A percentile compares a stretch with the other conserved stretches of the same genome.
Conservation (phyloP, 2,888 invertebrate species). For the Acanthopleura granulata region DNA sequence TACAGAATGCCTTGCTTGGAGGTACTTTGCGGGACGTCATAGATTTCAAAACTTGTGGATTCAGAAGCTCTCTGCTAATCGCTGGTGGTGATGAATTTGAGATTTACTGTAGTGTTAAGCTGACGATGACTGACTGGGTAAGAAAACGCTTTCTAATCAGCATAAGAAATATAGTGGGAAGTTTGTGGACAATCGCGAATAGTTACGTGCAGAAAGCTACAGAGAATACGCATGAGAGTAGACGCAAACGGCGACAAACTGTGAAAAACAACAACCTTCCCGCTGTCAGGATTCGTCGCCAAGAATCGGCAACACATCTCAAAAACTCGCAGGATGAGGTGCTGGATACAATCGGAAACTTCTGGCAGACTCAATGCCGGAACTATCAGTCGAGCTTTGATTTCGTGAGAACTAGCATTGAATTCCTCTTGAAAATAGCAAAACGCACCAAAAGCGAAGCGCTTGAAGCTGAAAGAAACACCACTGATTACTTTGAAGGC, state of each 20-base stretch:
- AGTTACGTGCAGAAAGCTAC: constrained; percentile 24
- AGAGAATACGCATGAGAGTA: constrained; percentile 20
- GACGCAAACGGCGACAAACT: neutral
- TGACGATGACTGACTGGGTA: constrained; percentile 10
- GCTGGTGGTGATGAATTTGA: neutral
- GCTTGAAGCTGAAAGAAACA: neutral
- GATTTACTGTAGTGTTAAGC: constrained; percentile 14
- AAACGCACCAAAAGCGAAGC: neutral
- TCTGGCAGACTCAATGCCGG: neutral
- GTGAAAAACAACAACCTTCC: neutral
- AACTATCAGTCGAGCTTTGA: neutral
- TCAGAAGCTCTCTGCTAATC: neutral
- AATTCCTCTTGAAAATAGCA: neutral
- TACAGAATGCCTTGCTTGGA: neutral
- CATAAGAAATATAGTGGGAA: constrained; percentile 13
- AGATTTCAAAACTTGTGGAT: constrained; percentile 21
- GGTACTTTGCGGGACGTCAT: neutral
- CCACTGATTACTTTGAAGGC: neutral
- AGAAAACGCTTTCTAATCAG: neutral
- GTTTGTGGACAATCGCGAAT: constrained; percentile 14
- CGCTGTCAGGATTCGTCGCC: neutral
- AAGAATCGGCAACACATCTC: neutral
- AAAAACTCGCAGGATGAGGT: too few species aligned
- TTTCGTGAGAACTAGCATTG: neutral
- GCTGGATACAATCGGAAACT: neutral